Conservation (phyloP, 2,797 vertebrate species). For the Mallotus villosus region DNA sequence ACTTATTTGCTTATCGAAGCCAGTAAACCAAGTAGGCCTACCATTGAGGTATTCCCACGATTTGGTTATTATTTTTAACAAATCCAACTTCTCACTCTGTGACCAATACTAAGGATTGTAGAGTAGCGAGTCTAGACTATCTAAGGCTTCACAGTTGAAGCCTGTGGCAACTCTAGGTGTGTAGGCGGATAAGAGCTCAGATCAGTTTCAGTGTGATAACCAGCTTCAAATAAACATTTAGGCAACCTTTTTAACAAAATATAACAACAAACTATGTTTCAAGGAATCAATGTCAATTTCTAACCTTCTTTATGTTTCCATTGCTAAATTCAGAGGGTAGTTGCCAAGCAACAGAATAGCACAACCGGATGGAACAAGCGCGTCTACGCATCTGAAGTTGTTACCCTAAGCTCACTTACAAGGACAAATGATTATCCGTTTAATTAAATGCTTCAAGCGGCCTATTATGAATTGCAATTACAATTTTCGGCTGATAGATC, state of each 20-base stretch:
- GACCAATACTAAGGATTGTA: neutral
- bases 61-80: too few relatives aligned
- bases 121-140: too few relatives aligned
- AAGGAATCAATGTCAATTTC: slow-evolving; percentile 11
- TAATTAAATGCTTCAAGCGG: neutral
- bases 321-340: slow-evolving; percentile 76
- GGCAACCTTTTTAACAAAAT: neutral
- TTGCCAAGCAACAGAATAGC: slow-evolving; percentile 78
- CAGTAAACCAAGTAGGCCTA: slow-evolving; percentile 11
- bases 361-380: slow-evolving; percentile 37
- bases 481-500: too few relatives aligned
- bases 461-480: neutral
- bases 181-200: neutral
- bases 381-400: slow-evolving; percentile 28
- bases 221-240: neutral
- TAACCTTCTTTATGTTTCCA: slow-evolving; percentile 64
- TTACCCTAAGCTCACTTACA: neutral
- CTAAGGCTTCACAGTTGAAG: too few relatives aligned
- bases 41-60: too few relatives aligned
- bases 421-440: neutral
- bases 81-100: neutral
- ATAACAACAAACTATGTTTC: neutral
- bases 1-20: neutral
- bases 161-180: neutral
- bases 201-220: too few relatives aligned